phyloP scores from a whole-genome alignment of 2,113 vertebrate genomes.

The Hassar affinis region DNA sequence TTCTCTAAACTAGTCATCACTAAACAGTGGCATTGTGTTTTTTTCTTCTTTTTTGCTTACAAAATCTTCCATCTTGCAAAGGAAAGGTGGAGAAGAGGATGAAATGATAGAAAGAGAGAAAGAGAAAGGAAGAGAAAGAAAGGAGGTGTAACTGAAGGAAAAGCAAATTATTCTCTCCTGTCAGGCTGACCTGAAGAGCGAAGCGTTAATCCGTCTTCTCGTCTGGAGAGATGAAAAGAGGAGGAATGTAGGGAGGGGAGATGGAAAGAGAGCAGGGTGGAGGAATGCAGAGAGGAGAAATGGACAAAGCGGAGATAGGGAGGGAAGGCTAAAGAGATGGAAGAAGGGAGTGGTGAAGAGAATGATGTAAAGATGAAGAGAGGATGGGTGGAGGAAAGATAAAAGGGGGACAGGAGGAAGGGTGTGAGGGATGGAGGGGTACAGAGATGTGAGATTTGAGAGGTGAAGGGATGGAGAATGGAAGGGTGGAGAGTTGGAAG shows the following conservation, averaged over 20 bases:
- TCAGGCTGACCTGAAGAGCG: not conserved
- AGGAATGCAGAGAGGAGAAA: not conserved
- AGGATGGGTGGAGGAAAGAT: not conserved
- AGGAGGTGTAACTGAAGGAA: not conserved
- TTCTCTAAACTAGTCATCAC: not conserved
- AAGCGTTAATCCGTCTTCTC: constrained; percentile 37
- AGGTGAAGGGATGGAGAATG: too few relatives aligned
- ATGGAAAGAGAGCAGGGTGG: too few relatives aligned
- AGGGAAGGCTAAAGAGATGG: not conserved
- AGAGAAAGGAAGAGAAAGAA: not conserved
- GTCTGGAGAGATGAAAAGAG: constrained; percentile 23
- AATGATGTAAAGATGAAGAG: not conserved
- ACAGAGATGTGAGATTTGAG: not conserved
- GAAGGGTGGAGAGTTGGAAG: not conserved
- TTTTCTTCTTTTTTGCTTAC: not conserved
- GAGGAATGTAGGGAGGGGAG: not conserved
- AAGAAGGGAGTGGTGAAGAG: not conserved
- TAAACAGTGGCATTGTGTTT: not conserved
- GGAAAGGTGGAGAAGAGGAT: not conserved
- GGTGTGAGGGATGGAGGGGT: not conserved
- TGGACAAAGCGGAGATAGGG: not conserved
- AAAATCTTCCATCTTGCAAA: not conserved
- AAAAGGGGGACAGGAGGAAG: not conserved
- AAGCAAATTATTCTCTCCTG: constrained; percentile 39
- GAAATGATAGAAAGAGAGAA: not conserved